Percentiles rank a stretch among this genome's conserved stretches.
These are phyloP conservation scores for Stegophylla sp. DNA, from an alignment of 2,888 invertebrate genomes.

Conservation along the genomic window DNA sequence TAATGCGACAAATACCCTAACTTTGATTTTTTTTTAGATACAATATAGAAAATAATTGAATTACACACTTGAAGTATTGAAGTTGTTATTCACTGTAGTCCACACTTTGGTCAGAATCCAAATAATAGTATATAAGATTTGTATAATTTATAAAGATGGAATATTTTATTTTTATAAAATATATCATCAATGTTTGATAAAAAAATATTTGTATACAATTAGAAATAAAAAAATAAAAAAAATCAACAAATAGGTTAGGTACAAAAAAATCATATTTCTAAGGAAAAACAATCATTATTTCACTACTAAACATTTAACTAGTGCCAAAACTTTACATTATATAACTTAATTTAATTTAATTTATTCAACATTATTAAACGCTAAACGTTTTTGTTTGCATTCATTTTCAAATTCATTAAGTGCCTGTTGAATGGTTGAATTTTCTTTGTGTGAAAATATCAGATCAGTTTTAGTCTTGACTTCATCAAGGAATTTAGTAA, in stretches of 20 bases:
- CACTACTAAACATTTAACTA: not conserved
- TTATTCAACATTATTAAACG: slow-evolving; percentile 33
- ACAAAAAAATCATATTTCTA: not conserved
- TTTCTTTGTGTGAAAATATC: slow-evolving; percentile 36
- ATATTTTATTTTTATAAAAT: not conserved
- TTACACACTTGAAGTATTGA: too few species aligned
- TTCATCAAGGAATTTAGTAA: slow-evolving; percentile 33
- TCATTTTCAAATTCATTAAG: slow-evolving; percentile 51
- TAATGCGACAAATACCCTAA: not conserved
- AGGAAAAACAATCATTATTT: not conserved
- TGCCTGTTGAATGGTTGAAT: slow-evolving; percentile 38
- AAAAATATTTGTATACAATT: not conserved
- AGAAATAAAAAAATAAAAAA: not conserved
- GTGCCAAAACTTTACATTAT: slow-evolving; percentile 32
- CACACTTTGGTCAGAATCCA: too few species aligned
- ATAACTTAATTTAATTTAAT: too few species aligned
- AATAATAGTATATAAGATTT: not conserved
- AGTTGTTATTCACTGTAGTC: too few species aligned
- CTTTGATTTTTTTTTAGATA: not conserved
- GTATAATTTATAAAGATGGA: not conserved
- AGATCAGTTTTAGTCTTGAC: slow-evolving; percentile 46
- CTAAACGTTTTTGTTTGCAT: slow-evolving; percentile 49
- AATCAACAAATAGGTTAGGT: not conserved
- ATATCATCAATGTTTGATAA: not conserved
- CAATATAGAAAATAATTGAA: not conserved